These are phyloP conservation scores for Lepidurus arcticus DNA, from an alignment of 1,140 invertebrate genomes.

Conservation along the genomic window DNA sequence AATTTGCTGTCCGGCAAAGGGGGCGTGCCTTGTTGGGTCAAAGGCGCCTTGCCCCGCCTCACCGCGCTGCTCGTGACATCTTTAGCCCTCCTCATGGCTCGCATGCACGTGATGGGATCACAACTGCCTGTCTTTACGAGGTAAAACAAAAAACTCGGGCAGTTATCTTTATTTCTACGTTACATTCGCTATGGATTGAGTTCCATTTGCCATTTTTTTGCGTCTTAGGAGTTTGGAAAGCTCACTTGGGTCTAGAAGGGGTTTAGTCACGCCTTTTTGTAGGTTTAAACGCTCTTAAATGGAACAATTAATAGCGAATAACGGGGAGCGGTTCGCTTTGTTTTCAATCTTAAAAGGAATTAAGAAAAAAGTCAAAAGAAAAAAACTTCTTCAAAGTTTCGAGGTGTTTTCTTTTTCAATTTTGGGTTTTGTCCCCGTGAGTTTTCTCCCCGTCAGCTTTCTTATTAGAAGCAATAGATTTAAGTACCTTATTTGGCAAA, in stretches of 20 bases:
- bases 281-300: too few relatives aligned
- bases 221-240: neutral
- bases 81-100: conserved; percentile 68
- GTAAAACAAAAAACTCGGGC: conserved; percentile 43
- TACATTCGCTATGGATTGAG: neutral
- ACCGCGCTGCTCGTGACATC: conserved; percentile 71
- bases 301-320: too few relatives aligned
- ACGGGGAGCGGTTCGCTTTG: too few relatives aligned
- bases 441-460: neutral
- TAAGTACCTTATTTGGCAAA: neutral
- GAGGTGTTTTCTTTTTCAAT: neutral
- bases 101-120: conserved; percentile 90
- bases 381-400: neutral
- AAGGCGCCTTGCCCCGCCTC: conserved; percentile 68
- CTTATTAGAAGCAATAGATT: neutral
- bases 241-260: neutral
- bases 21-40: conserved; percentile 51
- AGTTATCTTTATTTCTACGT: neutral
- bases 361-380: too few relatives aligned
- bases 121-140: conserved; percentile 92
- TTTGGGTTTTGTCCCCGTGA: neutral
- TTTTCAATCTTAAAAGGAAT: too few relatives aligned
- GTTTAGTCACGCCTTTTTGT: too few relatives aligned
- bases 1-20: neutral
- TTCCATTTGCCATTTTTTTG: neutral